Percentiles rank a stretch among this genome's conserved stretches.
phyloP scores from a whole-genome alignment of 2,888 invertebrate species.

The Cryptus viduatorius region DNA sequence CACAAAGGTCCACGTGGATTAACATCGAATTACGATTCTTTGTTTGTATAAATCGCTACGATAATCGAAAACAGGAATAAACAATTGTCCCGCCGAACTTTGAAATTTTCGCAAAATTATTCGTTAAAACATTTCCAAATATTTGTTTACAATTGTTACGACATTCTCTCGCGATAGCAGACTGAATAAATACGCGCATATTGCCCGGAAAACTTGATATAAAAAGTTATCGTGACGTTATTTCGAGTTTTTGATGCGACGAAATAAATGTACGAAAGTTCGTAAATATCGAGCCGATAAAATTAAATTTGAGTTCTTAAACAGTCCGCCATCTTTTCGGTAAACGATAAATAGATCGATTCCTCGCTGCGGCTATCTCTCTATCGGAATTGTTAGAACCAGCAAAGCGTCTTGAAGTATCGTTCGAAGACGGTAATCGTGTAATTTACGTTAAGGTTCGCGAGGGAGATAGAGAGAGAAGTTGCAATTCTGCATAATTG shows the following conservation, averaged over 20 bases:
- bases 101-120: neutral
- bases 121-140: neutral
- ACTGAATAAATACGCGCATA: neutral
- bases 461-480: neutral
- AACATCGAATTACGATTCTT: too few relatives aligned
- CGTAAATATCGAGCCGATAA: neutral
- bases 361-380: neutral
- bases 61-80: neutral
- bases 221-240: neutral
- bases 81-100: neutral
- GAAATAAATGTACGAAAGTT: neutral
- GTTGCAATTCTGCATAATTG: constrained; percentile 58
- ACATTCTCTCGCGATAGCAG: neutral
- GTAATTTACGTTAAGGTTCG: constrained; percentile 51
- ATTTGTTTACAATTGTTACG: neutral
- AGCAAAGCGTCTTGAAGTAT: constrained; percentile 48
- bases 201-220: neutral
- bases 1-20: too few relatives aligned
- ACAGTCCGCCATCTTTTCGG: neutral
- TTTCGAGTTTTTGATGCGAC: neutral
- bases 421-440: constrained; percentile 52
- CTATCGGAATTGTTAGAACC: constrained; percentile 1
- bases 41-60: neutral
- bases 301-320: neutral
- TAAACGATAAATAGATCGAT: neutral